A percentile compares a stretch with the other conserved stretches of the same genome.
These are phyloP conservation scores for Peromyscus maniculatus DNA, from an alignment of 2,113 vertebrate species.

Conservation along the genomic window DNA sequence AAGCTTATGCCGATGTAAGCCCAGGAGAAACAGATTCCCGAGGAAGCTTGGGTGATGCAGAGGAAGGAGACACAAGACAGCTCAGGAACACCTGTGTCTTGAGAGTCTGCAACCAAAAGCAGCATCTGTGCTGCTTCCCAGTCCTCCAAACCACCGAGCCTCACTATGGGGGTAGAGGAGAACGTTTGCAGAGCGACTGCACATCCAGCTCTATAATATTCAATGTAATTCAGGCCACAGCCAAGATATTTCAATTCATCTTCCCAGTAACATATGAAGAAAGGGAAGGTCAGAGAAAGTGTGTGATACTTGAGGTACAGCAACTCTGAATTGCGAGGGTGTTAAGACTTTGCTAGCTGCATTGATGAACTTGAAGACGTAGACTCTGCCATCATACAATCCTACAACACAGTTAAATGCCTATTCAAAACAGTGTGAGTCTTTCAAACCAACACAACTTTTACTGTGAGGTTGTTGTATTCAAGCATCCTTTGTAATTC, in stretches of 20 bases:
- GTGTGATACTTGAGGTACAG: not conserved
- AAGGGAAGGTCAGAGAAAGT: not conserved
- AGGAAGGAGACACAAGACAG: not conserved
- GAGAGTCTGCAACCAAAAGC: not conserved
- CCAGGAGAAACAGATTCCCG: not conserved
- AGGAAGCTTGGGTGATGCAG: not conserved
- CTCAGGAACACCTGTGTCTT: not conserved
- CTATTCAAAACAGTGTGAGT: not conserved
- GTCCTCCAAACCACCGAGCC: not conserved
- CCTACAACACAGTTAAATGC: not conserved
- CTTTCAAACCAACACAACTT: not conserved
- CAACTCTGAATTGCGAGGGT: not conserved
- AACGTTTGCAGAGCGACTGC: not conserved
- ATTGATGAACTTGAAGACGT: not conserved
- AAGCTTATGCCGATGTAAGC: not conserved
- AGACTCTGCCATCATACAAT: not conserved
- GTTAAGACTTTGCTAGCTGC: not conserved
- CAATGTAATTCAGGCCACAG: slow-evolving; percentile 15
- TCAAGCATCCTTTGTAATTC: not conserved
- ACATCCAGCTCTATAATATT: not conserved
- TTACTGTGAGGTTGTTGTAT: not conserved
- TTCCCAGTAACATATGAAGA: not conserved
- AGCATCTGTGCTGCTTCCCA: not conserved
- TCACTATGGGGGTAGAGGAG: not conserved
- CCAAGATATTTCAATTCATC: not conserved